Evolutionary conservation across 1,140 invertebrate species (phyloP), one percentile per base, ranked within the genome.

Genomic region (Neodiprion fabricii): DNA sequence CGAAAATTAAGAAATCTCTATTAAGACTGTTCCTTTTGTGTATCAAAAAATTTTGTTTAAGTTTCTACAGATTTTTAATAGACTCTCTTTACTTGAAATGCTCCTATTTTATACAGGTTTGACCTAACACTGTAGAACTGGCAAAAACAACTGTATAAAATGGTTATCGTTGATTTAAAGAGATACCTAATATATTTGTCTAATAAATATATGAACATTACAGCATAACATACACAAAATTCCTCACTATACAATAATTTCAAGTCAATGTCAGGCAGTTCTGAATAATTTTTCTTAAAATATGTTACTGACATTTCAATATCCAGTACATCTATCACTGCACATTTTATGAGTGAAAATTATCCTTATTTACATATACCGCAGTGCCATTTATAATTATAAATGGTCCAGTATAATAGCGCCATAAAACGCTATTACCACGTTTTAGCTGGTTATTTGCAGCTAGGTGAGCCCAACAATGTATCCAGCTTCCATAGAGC

Each of bases 361-460:
- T 69, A 12, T 69, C 70, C 48, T 78, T 80, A 65, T 75, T 76
- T 53, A 83, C 70, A 12, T 80, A 72, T 65, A 82, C 78, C 8
- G 81, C 66, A 50, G 79, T 81, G 50, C 85, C 84, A 49, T 80
- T 78, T 14, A 83, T 75, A 48, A 81, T 73, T 61, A 88, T 84
- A 83, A 83, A 79, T 72, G 93, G 93, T 70, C 94, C 94, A 71
- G 91, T 91, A 80, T 95, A 95, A 84, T 95, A 94, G 79, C 95
- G 92, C 90, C 93, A 95, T 77, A 97, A 90, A 9, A 96, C 81
- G 72, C 94, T 96, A 73, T 93, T 94, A 8, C 96, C 96, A 70
- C 96, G 90, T 83, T 96, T 97, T 48, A 96, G 89, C 80, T 96
- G 93, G 73, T 93, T 92, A 28, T 90, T 91, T 65, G 85, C 83